Evolutionary conservation across 1,140 invertebrate species (phyloP), one percentile per base, ranked within the genome.

Genomic region (Lasioglossum baleicum): DNA sequence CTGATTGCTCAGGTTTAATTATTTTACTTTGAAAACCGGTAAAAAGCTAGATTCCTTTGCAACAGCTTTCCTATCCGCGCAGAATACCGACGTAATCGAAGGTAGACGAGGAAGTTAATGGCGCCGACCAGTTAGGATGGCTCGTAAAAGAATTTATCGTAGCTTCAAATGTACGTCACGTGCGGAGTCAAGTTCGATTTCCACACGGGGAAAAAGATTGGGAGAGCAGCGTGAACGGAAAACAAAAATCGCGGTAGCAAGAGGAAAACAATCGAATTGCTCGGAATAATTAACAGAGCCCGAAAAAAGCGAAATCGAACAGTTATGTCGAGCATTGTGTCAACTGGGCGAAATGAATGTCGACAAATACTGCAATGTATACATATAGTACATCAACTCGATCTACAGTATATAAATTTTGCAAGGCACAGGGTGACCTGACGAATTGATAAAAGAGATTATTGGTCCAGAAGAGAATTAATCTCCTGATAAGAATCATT

Each of bases 71-170:
- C 83, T 81, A 86, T 83, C 73, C 56, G 42, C 65, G 56, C 61
- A 56, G 77, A 85, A 86, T 83, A 83, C 69, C 61, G 70, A 71
- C 66, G 73, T 86, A 86, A 86, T 86, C 85, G 84, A 78, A 86
- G 68, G 70, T 86, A 77, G 76, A 86, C 84, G 63, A 79, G 85
- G 67, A 63, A 86, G 81, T 83, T 86, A 85, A 86, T 83, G 84
- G 84, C 67, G 70, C n/a, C n/a, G 68, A 82, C 73, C 69, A 77
- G 72, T 75, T 67, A 44, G 64, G 56, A 44, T 69, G 75, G 72
- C 60, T 86, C 72, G 84, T 87, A 87, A 86, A 86, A 64, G 84
- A 86, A 87, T 87, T 87, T 86, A 87, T 86, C 66, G 84, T 75
- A 72, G 81, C 77, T 72, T 78, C 81, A 78, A 86, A 87, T 83